Evolutionary conservation across 1,140 invertebrate species (phyloP).

Genomic region (Cotesia vestalis): DNA sequence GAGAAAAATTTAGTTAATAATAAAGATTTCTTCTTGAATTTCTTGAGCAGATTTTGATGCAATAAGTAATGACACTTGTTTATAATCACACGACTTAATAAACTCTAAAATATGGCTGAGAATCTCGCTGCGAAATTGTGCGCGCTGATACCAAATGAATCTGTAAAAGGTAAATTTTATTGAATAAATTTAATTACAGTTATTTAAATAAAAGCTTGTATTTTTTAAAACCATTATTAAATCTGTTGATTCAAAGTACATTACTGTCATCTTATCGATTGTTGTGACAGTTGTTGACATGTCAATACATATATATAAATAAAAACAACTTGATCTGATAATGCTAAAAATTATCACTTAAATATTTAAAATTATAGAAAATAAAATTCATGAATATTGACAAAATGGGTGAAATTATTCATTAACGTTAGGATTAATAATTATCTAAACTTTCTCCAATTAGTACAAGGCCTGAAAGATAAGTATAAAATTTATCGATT

Average conservation of each 20-base stretch:
- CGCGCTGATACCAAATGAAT: constrained; percentile 11
- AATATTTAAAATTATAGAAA: not conserved
- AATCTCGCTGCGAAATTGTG: constrained; percentile 32
- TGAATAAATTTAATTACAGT: not conserved
- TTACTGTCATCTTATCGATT: constrained; percentile 6
- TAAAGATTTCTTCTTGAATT: no score
- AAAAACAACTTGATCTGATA: not conserved
- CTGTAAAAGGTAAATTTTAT: constrained; percentile 25
- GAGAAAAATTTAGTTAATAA: no score
- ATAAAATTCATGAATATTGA: not conserved
- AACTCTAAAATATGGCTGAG: constrained; percentile 25
- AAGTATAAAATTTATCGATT: no score
- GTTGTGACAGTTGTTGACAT: constrained; percentile 15
- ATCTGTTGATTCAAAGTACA: not conserved
- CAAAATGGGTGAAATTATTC: not conserved
- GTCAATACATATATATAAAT: not conserved
- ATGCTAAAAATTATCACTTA: not conserved
- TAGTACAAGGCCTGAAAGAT: not conserved
- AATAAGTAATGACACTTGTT: not conserved
- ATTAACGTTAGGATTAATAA: no score
- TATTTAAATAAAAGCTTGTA: not conserved
- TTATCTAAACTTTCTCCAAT: not conserved
- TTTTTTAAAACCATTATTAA: not conserved
- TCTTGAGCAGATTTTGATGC: not conserved
- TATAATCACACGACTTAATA: not conserved